Evolutionary conservation across 2,888 invertebrate species (phyloP).

Genomic region (Perizoma flavofasciatum): DNA sequence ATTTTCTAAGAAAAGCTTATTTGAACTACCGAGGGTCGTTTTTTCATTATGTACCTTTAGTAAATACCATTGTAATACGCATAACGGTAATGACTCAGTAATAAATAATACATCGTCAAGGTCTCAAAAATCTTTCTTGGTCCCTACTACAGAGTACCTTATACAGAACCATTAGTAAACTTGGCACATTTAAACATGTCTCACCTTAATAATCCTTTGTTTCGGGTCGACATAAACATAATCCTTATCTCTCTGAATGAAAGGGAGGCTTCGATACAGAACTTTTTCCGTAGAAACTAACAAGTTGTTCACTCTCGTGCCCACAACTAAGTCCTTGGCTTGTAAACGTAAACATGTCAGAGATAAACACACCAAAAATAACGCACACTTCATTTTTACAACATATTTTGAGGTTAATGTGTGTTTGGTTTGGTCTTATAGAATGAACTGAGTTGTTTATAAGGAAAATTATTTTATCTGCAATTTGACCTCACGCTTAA

Average conservation of each 20-base stretch:
- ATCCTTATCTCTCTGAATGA: constrained; percentile 68
- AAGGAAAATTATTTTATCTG: constrained; percentile 58
- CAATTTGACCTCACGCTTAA: constrained; percentile 53
- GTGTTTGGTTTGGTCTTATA: constrained; percentile 37
- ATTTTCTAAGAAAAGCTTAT: too few relatives aligned
- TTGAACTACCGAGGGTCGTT: too few relatives aligned
- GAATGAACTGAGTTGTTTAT: constrained; percentile 43
- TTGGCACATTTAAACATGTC: neutral
- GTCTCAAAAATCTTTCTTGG: too few relatives aligned
- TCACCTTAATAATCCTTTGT: constrained; percentile 70
- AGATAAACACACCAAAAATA: constrained; percentile 50
- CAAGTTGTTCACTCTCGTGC: constrained; percentile 67
- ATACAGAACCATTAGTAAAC: too few relatives aligned
- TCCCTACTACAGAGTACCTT: too few relatives aligned
- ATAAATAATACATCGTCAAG: too few relatives aligned
- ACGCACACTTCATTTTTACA: constrained; percentile 58
- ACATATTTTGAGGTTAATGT: constrained; percentile 51
- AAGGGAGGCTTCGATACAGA: constrained; percentile 54
- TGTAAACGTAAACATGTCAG: constrained; percentile 54
- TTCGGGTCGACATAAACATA: constrained; percentile 66
- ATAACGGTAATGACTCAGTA: too few relatives aligned
- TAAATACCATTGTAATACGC: too few relatives aligned
- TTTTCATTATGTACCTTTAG: too few relatives aligned
- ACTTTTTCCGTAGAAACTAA: constrained; percentile 71
- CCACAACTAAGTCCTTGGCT: constrained; percentile 67